Conservation (phyloP, 1,140 invertebrate genomes). For the Eriocheir sinensis region DNA sequence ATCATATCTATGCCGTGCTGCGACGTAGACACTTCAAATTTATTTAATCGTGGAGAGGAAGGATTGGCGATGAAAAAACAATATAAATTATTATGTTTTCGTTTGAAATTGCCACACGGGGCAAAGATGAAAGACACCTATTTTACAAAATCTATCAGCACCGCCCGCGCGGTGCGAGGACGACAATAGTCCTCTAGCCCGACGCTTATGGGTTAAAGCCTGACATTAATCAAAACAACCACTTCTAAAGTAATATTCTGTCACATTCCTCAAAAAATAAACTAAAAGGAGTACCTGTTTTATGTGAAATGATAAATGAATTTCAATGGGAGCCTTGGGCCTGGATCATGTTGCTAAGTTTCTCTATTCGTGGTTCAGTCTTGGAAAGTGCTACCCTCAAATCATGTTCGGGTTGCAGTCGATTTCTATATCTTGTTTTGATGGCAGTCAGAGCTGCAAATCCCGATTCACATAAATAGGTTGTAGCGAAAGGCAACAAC, state of each 20-base stretch:
- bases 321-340: background rate
- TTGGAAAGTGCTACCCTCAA: conserved; percentile 7
- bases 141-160: too few relatives aligned
- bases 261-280: conserved; percentile 30
- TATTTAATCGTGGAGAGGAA: too few relatives aligned
- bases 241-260: conserved; percentile 24
- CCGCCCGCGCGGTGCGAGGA: too few relatives aligned
- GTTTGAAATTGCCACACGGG: too few relatives aligned
- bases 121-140: too few relatives aligned
- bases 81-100: too few relatives aligned
- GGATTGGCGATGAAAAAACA: too few relatives aligned
- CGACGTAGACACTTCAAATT: too few relatives aligned
- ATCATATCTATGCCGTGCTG: too few relatives aligned
- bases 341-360: background rate
- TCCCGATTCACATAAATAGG: background rate
- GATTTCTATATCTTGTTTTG: background rate
- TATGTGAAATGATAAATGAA: background rate
- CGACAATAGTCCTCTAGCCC: too few relatives aligned
- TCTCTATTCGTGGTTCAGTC: conserved; percentile 30
- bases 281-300: background rate
- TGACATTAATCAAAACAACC: background rate
- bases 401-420: conserved; percentile 39
- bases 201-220: too few relatives aligned
- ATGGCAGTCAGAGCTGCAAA: background rate
- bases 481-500: background rate